phyloP scores from a whole-genome alignment of 2,797 vertebrate species.

The Sciurus vulgaris region DNA sequence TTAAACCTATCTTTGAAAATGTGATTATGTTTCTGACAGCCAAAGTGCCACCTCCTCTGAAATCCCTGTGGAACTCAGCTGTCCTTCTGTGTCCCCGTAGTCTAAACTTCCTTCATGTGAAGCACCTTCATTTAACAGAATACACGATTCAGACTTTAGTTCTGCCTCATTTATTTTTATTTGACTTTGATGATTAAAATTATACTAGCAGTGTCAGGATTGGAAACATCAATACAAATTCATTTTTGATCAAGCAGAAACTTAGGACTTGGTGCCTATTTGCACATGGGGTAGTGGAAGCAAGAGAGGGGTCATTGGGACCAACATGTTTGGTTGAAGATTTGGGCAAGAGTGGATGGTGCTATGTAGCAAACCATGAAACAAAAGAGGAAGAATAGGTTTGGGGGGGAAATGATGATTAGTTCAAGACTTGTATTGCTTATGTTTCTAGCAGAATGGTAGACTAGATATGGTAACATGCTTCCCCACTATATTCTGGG shows the following conservation, averaged over 20 bases:
- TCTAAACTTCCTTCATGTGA: background rate
- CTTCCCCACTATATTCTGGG: background rate
- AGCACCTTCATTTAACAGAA: background rate
- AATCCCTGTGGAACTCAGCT: background rate
- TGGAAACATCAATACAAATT: conserved; percentile 5
- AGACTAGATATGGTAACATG: background rate
- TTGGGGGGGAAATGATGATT: conserved; percentile 8
- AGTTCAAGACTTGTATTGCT: background rate
- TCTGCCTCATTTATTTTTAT: conserved; percentile 60
- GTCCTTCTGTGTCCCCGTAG: background rate
- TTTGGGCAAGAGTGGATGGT: background rate
- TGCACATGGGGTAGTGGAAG: background rate
- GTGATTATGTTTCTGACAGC: conserved; percentile 35
- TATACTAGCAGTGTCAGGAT: background rate
- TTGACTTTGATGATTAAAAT: conserved; percentile 52
- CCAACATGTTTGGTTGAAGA: background rate
- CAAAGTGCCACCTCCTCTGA: background rate
- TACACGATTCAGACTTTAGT: conserved; percentile 33
- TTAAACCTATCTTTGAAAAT: conserved; percentile 10
- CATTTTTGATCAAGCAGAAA: background rate
- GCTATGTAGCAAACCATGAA: background rate
- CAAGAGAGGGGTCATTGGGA: background rate
- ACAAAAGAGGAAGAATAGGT: background rate
- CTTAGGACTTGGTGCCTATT: background rate
- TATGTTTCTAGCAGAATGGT: background rate